Percentiles rank a stretch among this genome's conserved stretches.
These are phyloP conservation scores for Drosophila trichaetosa DNA, from an alignment of 2,888 invertebrate genomes.

Conservation along the genomic window DNA sequence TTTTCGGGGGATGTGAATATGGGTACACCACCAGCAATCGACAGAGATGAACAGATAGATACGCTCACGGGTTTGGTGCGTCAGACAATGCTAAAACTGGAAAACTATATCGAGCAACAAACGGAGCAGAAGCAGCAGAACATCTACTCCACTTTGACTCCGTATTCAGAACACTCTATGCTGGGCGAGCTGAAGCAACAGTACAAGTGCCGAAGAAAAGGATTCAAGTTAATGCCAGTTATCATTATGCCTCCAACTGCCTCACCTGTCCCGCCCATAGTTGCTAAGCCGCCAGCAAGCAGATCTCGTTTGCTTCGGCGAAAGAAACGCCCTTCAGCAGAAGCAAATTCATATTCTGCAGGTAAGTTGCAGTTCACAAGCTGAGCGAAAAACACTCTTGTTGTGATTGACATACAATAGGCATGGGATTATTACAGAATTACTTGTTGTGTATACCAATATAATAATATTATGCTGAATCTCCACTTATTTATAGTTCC, in stretches of 20 bases:
- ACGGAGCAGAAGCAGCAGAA: constrained; percentile 3
- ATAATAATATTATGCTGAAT: neutral
- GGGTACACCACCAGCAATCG: neutral
- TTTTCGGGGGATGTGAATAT: neutral
- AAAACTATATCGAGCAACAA: constrained; percentile 35
- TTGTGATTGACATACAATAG: too few species aligned
- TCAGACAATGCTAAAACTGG: constrained; percentile 47
- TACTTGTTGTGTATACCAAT: neutral
- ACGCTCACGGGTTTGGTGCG: constrained; percentile 39
- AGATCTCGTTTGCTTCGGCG: neutral
- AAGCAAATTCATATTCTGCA: neutral
- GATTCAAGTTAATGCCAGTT: constrained; percentile 32
- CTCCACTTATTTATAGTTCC: neutral
- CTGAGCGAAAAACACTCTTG: neutral
- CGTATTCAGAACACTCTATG: neutral
- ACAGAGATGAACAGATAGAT: neutral
- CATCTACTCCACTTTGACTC: neutral
- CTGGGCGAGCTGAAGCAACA: constrained; percentile 20
- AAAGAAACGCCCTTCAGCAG: constrained; percentile 1
- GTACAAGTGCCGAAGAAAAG: constrained; percentile 23
- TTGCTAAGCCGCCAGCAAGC: neutral
- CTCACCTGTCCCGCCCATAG: neutral
- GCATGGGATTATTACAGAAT: too few species aligned
- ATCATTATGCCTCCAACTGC: constrained; percentile 2
- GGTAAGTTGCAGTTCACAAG: neutral